These are phyloP conservation scores for Plusia festucae DNA, from an alignment of 2,888 invertebrate genomes.

Conservation along the genomic window DNA sequence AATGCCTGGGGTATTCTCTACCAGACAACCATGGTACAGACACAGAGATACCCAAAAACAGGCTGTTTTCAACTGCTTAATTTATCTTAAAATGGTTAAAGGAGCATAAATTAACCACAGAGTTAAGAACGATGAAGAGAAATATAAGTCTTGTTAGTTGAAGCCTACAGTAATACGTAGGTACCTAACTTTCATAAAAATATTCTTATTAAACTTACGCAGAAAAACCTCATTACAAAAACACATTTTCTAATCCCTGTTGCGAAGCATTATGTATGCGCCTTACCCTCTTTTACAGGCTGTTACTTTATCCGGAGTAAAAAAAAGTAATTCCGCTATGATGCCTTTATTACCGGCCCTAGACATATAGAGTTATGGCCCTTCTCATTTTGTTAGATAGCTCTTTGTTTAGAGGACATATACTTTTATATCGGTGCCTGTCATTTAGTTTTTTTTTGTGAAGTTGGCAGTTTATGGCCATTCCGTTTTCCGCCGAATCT, in stretches of 20 bases:
- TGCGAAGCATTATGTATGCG: constrained; percentile 56
- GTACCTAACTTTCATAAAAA: not conserved
- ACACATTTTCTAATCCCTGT: constrained; percentile 51
- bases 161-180: not conserved
- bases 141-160: not conserved
- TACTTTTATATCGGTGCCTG: constrained; percentile 59
- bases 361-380: constrained; percentile 71
- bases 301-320: constrained; percentile 70
- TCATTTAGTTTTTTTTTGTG: constrained; percentile 51
- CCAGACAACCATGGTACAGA: no score
- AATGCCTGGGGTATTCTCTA: no score
- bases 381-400: constrained; percentile 69
- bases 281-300: constrained; percentile 60
- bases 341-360: constrained; percentile 74
- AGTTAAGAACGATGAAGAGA: no score
- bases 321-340: constrained; percentile 75
- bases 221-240: constrained; percentile 47
- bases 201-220: constrained; percentile 10
- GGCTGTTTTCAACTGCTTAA: no score
- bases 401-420: constrained; percentile 66
- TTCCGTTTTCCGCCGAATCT: constrained; percentile 40
- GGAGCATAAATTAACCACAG: no score
- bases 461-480: constrained; percentile 34
- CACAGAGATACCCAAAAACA: no score
- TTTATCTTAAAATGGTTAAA: no score